phyloP scores from a whole-genome alignment of 2,113 vertebrate genomes.

The Onychorhynchus coronatus region DNA sequence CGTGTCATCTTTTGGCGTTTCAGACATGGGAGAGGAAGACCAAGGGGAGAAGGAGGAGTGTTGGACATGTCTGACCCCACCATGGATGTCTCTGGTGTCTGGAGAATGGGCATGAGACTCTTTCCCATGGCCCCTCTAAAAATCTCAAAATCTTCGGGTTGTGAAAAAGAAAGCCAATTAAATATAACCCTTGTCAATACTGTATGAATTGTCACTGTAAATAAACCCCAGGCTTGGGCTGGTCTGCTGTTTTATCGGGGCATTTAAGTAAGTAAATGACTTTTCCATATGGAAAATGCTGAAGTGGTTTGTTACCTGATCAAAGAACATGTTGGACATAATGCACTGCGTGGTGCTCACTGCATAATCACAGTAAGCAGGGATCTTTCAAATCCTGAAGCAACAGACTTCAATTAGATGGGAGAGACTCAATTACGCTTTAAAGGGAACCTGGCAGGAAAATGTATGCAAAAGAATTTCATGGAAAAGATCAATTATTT shows the following conservation, averaged over 20 bases:
- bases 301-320: neutral
- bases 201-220: neutral
- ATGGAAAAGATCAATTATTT: neutral
- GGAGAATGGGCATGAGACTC: accelerated
- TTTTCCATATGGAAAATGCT: neutral
- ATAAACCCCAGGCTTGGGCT: neutral
- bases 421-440: neutral
- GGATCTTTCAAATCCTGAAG: neutral
- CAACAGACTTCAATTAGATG: neutral
- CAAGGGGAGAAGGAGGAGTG: accelerated
- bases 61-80: neutral
- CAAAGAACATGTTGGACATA: neutral
- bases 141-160: neutral
- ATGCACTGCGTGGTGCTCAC: neutral
- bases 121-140: neutral
- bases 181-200: neutral
- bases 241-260: neutral
- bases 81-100: accelerated
- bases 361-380: neutral
- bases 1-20: neutral
- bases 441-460: neutral
- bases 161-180: neutral
- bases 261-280: neutral
- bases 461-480: neutral
- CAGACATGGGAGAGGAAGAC: neutral